Evolutionary conservation across 2,797 vertebrate genomes (phyloP).

Genomic region (Pantherophis vulpinus): DNA sequence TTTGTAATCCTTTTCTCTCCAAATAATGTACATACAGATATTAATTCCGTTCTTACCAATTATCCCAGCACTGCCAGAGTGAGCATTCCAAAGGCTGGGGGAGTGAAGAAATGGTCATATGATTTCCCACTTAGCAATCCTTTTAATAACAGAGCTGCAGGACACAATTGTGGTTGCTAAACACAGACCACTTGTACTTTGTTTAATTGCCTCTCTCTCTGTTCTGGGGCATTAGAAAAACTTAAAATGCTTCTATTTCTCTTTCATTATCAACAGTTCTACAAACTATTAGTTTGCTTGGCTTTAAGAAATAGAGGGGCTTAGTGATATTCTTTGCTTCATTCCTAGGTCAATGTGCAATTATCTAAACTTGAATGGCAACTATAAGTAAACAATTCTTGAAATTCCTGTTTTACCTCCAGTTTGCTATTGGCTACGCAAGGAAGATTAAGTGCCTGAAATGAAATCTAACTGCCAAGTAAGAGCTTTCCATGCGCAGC

Average conservation of each 20-base stretch:
- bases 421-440: not conserved
- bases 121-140: not conserved
- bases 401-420: not conserved
- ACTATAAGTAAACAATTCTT: slow-evolving; percentile 6
- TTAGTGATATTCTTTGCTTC: not conserved
- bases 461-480: not conserved
- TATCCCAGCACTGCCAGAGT: not conserved
- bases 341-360: slow-evolving; percentile 14
- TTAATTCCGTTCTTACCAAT: not conserved
- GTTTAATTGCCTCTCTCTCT: not conserved
- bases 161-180: not conserved
- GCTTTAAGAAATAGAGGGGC: not conserved
- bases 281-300: not conserved
- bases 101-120: not conserved
- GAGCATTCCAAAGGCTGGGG: not conserved
- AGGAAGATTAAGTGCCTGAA: not conserved
- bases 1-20: not conserved
- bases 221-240: slow-evolving; percentile 1
- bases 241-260: not conserved
- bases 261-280: not conserved
- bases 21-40: not conserved
- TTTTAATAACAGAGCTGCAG: not conserved
- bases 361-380: slow-evolving; percentile 4
- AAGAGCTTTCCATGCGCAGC: not conserved
- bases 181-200: not conserved